phyloP scores from a whole-genome alignment of 1,140 invertebrate genomes.

The Yoshiicerus persimilis region DNA sequence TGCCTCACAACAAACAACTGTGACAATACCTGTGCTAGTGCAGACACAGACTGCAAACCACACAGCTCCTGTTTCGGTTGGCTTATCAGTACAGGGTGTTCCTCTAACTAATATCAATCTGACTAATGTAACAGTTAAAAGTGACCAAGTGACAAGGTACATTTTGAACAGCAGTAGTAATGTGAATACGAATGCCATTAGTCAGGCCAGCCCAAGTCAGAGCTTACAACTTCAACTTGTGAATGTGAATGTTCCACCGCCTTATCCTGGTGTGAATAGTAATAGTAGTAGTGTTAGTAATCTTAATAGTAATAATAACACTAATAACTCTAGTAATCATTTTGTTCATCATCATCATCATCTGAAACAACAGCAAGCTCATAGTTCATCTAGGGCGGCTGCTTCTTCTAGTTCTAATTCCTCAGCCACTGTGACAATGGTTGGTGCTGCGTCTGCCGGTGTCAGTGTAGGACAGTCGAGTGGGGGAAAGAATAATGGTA shows the following conservation, averaged over 20 bases:
- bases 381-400: background rate
- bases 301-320: constrained; percentile 22
- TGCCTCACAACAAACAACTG: background rate
- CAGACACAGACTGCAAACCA: background rate
- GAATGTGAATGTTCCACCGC: constrained; percentile 34
- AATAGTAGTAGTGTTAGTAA: constrained; percentile 9
- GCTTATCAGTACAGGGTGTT: constrained; percentile 13
- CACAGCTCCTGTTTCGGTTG: background rate
- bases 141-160: constrained; percentile 12
- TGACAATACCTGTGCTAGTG: background rate
- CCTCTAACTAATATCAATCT: constrained; percentile 17
- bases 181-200: constrained; percentile 14
- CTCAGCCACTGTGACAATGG: constrained; percentile 8
- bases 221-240: constrained; percentile 45
- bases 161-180: constrained; percentile 21
- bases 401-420: background rate
- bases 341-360: constrained; percentile 8
- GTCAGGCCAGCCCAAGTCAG: constrained; percentile 37
- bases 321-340: constrained; percentile 6
- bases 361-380: background rate
- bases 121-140: constrained; percentile 23
- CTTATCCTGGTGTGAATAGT: constrained; percentile 30
- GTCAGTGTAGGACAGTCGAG: background rate
- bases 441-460: background rate
- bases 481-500: background rate